Evolutionary conservation across 2,797 vertebrate species (phyloP).

Genomic region (Eremophila alpestris): DNA sequence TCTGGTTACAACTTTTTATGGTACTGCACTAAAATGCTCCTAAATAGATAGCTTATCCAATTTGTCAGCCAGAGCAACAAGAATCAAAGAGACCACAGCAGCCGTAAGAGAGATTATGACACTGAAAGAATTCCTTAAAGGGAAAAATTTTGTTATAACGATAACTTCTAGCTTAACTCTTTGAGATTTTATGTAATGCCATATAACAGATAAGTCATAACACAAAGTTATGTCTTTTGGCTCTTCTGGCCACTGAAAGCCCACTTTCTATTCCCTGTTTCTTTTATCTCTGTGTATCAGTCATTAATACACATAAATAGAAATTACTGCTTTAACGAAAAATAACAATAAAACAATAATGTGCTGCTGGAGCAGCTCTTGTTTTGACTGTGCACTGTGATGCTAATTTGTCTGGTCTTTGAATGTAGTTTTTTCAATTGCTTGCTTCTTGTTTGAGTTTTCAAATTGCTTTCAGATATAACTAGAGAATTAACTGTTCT

Average conservation of each 20-base stretch:
- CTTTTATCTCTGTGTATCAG: not conserved
- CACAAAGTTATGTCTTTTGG: not conserved
- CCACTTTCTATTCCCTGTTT: not conserved
- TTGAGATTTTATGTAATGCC: not conserved
- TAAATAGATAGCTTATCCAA: not conserved
- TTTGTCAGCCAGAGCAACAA: not conserved
- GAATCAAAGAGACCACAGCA: not conserved
- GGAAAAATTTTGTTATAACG: not conserved
- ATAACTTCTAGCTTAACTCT: not conserved
- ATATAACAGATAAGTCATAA: not conserved
- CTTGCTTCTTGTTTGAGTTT: not conserved
- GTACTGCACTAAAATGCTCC: not conserved
- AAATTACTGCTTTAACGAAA: not conserved
- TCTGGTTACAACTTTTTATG: not conserved
- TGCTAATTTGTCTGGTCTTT: not conserved
- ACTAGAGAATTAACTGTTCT: not conserved
- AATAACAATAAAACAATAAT: not conserved
- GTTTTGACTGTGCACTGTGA: not conserved
- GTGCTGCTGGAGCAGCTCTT: not conserved
- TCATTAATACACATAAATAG: not conserved
- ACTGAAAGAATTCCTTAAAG: not conserved
- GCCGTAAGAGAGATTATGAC: not conserved
- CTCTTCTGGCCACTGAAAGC: not conserved
- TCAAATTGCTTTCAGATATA: not conserved
- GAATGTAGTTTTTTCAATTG: not conserved